Base-by-base conservation (phyloP, 2,888 invertebrate species). In the Troides aeacus region DNA sequence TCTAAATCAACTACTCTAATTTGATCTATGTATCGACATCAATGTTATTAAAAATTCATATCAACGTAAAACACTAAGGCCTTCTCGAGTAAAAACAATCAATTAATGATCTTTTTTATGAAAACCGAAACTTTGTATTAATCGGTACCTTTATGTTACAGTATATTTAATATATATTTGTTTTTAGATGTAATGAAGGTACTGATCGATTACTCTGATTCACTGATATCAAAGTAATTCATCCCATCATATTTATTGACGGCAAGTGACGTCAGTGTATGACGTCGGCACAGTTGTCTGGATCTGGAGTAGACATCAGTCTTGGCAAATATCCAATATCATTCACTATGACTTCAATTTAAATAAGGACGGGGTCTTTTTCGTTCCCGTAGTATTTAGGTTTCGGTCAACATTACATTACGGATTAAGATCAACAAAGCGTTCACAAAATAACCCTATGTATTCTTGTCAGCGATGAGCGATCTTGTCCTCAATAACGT, bases 251-350 rank as follows among this genome's bases (percentile, higher is more conserved):
- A 58, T 58, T 58, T 58, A 58, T 58, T 58, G 57, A 15, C 23
- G 62, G 46, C 56, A 64, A 10, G 74, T 84, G 86, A 88, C 88
- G 87, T 87, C 83, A 83, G 69, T 18, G 46, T 6, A 75, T 88
- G 89, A 90, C 91, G 92, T 92, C 84, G 85, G 78, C 71, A 75
- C 79, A 79, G 81, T 84, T 84, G 92, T 90, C 92, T 91, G 90
- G 92, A 87, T 89, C 87, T 88, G 86, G 88, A 90, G 92, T 91
- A 92, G 92, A 92, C 92, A 88, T 87, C 85, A 84, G 77, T 77
- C 73, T 81, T 91, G 92, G 92, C 92, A 73, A 72, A 65, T 73
- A 67, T 83, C 92, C 92, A 92, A 90, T 84, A 90, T 82, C 84
- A 90, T 88, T 91, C 87, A 88, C 85, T 86, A 81, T 82, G 79